Conservation (phyloP, 2,888 invertebrate genomes). For the Falcaria lacertinaria region DNA sequence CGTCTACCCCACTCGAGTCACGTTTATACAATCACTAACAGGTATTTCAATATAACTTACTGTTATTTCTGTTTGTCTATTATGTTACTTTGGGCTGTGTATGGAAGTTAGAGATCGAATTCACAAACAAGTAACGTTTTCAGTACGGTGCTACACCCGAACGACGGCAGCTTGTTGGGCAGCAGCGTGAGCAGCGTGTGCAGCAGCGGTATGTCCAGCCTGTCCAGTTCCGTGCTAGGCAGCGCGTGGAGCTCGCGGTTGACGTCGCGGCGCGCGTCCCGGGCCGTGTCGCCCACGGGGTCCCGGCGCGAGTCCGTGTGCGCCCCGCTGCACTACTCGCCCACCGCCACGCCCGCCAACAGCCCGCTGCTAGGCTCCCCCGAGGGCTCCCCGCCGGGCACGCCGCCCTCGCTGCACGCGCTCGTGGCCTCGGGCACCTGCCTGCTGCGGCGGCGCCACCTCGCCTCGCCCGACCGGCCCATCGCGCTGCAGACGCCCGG, state of each 20-base stretch:
- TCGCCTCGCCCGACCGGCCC: conserved; percentile 79
- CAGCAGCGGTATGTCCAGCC: conserved; percentile 80
- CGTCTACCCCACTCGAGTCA: conserved; percentile 88
- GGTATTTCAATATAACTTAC: conserved; percentile 33
- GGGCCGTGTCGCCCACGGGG: conserved; percentile 75
- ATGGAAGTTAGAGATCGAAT: no score
- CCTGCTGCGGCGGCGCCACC: conserved; percentile 72
- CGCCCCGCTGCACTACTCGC: conserved; percentile 84
- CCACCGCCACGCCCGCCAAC: conserved; percentile 93
- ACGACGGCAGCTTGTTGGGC: conserved; percentile 87
- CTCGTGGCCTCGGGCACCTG: conserved; percentile 74
- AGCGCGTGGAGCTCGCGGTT: conserved; percentile 83
- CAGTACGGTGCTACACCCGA: conserved; percentile 93
- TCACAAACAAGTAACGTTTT: conserved; percentile 14
- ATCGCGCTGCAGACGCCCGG: conserved; percentile 80
- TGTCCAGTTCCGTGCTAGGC: conserved; percentile 65
- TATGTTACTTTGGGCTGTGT: no score
- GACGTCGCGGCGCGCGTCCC: conserved; percentile 77
- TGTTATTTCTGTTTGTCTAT: no score
- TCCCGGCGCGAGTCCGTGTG: conserved; percentile 90
- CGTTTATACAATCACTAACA: conserved; percentile 91
- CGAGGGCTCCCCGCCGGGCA: conserved; percentile 70
- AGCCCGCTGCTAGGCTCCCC: conserved; percentile 86
- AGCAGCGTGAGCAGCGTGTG: conserved; percentile 82
- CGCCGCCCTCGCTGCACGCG: conserved; percentile 75